Percentiles rank a stretch among this genome's conserved stretches.
These are phyloP conservation scores for Tokudaia muenninki DNA, from an alignment of 2,797 vertebrate species.

Conservation along the genomic window DNA sequence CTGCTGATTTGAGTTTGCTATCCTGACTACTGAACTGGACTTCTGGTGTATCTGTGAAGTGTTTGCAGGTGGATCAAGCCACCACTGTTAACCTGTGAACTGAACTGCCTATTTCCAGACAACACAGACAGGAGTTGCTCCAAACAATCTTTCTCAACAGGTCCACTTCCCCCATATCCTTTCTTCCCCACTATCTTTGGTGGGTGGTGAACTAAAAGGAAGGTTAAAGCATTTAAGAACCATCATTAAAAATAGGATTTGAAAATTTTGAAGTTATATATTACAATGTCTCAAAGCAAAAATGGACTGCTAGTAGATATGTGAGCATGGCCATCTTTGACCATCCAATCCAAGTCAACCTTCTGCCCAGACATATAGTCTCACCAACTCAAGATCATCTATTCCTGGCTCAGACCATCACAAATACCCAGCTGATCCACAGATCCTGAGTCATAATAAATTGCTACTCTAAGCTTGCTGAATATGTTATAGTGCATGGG, in stretches of 20 bases:
- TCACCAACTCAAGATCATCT: neutral
- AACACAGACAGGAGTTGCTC: neutral
- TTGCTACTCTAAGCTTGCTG: neutral
- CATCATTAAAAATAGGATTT: neutral
- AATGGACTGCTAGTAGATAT: neutral
- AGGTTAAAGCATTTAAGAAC: neutral
- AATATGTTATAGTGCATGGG: neutral
- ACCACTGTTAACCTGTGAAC: neutral
- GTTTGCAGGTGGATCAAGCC: neutral
- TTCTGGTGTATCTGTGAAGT: neutral
- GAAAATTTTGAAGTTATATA: neutral
- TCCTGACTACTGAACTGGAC: neutral
- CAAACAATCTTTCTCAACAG: neutral
- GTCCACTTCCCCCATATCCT: neutral
- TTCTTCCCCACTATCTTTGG: neutral
- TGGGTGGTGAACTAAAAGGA: neutral
- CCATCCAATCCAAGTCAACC: neutral
- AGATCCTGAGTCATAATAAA: neutral
- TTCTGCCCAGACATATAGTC: neutral
- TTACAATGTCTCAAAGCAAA: neutral
- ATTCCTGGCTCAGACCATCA: neutral
- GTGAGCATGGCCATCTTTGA: neutral
- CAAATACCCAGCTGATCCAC: neutral
- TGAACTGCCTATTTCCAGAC: neutral
- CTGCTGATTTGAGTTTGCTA: neutral